phyloP scores from a whole-genome alignment of 2,888 invertebrate genomes.

The Elegia similella region DNA sequence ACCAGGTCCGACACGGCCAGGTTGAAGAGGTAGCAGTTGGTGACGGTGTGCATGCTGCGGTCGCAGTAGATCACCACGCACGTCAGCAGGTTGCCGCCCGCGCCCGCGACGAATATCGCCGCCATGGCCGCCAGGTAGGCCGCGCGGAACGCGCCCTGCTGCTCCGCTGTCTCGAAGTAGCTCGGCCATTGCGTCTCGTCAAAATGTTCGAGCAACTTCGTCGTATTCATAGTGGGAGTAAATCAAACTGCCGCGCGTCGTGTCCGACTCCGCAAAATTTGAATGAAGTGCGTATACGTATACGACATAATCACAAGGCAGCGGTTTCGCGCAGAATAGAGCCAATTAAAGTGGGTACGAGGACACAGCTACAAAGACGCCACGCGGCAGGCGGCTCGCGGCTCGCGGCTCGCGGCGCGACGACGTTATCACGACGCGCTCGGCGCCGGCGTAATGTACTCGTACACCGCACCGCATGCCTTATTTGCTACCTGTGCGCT shows the following conservation, averaged over 20 bases:
- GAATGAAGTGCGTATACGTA: too few species aligned
- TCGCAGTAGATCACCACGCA: constrained; percentile 65
- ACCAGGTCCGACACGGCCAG: constrained; percentile 64
- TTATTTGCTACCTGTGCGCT: not conserved
- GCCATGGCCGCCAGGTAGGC: constrained; percentile 31
- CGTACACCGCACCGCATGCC: not conserved
- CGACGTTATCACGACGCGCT: not conserved
- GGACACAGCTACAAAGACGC: too few species aligned
- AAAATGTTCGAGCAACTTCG: not conserved
- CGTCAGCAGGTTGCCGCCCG: constrained; percentile 62
- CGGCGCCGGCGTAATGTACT: not conserved
- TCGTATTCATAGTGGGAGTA: not conserved
- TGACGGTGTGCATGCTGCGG: constrained; percentile 63
- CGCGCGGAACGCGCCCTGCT: constrained; percentile 23
- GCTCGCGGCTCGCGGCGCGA: not conserved
- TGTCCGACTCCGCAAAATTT: not conserved
- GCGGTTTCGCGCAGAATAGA: not conserved
- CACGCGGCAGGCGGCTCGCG: too few species aligned
- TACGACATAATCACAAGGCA: not conserved
- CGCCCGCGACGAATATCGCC: constrained; percentile 43
- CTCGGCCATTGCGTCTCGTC: not conserved
- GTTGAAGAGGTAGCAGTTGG: constrained; percentile 65
- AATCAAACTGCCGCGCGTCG: not conserved
- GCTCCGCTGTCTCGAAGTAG: not conserved
- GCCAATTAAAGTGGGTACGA: not conserved